Percentiles rank a stretch among this genome's conserved stretches.
Conservation (phyloP, 1,140 invertebrate species). For the Hirudo medicinalis region DNA sequence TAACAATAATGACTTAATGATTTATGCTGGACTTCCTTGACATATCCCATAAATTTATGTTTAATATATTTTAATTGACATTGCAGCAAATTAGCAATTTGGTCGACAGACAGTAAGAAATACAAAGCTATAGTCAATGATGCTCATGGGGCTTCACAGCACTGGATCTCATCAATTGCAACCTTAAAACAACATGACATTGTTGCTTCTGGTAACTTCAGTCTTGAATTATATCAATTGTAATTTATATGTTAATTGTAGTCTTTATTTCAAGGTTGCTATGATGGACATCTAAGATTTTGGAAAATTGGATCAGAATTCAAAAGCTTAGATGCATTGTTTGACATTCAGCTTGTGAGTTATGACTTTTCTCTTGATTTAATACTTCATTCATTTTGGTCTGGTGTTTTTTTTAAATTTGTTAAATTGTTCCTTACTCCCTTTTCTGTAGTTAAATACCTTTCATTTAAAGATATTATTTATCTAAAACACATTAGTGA, state of each 20-base stretch:
- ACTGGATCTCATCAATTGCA: constrained; percentile 73
- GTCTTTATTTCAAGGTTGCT: background rate
- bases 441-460: background rate
- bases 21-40: background rate
- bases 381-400: background rate
- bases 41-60: constrained; percentile 12
- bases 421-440: background rate
- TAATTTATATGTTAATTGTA: too few species aligned
- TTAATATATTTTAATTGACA: background rate
- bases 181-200: constrained; percentile 73
- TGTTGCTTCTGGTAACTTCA: constrained; percentile 61
- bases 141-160: constrained; percentile 28
- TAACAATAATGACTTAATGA: background rate
- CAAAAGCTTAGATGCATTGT: background rate
- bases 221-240: too few species aligned
- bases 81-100: constrained; percentile 53
- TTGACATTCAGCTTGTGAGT: background rate
- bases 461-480: background rate
- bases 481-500: background rate
- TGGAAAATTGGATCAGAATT: constrained; percentile 2
- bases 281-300: background rate
- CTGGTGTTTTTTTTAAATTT: too few species aligned
- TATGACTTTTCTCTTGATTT: background rate
- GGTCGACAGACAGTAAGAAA: constrained; percentile 80
- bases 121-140: constrained; percentile 31